These are phyloP conservation scores for Brachyistius frenatus DNA, from an alignment of 2,113 vertebrate genomes.

Conservation along the genomic window DNA sequence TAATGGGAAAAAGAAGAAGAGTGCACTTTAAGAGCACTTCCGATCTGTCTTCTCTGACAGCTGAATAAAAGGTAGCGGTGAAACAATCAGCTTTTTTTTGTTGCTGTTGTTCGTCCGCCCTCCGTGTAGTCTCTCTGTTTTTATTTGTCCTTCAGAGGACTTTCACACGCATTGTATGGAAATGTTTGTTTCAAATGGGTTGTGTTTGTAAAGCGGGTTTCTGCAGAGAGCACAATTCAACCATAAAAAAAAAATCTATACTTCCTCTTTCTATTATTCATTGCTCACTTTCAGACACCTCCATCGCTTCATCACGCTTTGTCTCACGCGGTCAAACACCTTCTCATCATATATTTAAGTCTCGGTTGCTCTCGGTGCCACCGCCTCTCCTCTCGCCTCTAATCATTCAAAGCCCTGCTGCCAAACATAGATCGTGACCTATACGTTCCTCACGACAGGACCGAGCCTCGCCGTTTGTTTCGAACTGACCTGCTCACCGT, in stretches of 20 bases:
- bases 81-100: constrained; percentile 35
- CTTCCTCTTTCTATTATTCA: neutral
- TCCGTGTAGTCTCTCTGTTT: neutral
- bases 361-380: neutral
- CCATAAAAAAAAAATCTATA: neutral
- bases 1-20: constrained; percentile 55
- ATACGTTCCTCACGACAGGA: neutral
- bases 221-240: neutral
- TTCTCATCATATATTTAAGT: constrained; percentile 4
- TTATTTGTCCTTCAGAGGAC: neutral
- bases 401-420: constrained; percentile 3
- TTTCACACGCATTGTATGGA: neutral
- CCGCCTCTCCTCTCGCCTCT: neutral
- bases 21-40: constrained; percentile 48
- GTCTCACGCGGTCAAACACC: neutral
- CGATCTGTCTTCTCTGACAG: constrained; percentile 44
- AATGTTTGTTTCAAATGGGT: constrained; percentile 15
- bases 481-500: constrained; percentile 10
- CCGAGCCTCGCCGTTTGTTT: neutral
- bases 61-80: constrained; percentile 23
- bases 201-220: constrained; percentile 2
- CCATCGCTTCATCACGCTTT: neutral
- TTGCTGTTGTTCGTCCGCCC: constrained; percentile 8
- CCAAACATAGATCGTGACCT: neutral
- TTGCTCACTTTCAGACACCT: neutral